These are phyloP conservation scores for Antidorcas marsupialis DNA, from an alignment of 2,113 vertebrate genomes.

Conservation along the genomic window DNA sequence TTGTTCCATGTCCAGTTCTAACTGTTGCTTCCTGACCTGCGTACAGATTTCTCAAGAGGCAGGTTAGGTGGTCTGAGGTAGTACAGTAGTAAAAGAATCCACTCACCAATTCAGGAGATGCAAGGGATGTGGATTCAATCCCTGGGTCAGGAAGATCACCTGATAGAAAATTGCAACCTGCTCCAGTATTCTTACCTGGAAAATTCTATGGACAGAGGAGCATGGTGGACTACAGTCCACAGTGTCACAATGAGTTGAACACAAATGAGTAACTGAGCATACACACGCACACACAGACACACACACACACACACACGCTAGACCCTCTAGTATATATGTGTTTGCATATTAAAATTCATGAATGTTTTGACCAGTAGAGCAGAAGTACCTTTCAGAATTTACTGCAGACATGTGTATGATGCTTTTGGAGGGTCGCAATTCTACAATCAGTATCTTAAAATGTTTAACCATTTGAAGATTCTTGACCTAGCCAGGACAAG, in stretches of 20 bases:
- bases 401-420: background rate
- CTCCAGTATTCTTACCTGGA: background rate
- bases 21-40: no score
- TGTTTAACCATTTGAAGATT: background rate
- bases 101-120: fast-evolving
- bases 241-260: background rate
- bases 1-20: no score
- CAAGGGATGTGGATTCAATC: background rate
- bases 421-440: background rate
- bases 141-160: background rate
- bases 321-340: background rate
- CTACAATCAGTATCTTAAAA: background rate
- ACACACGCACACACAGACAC: no score
- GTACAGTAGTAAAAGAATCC: background rate
- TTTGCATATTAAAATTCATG: background rate
- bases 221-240: background rate
- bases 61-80: background rate
- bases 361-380: background rate
- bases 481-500: background rate
- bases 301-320: background rate
- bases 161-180: background rate
- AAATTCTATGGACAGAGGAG: background rate
- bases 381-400: background rate
- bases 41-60: no score
- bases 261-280: background rate